These are phyloP conservation scores for Agonum fuliginosum DNA, from an alignment of 2,888 invertebrate genomes.

Conservation along the genomic window DNA sequence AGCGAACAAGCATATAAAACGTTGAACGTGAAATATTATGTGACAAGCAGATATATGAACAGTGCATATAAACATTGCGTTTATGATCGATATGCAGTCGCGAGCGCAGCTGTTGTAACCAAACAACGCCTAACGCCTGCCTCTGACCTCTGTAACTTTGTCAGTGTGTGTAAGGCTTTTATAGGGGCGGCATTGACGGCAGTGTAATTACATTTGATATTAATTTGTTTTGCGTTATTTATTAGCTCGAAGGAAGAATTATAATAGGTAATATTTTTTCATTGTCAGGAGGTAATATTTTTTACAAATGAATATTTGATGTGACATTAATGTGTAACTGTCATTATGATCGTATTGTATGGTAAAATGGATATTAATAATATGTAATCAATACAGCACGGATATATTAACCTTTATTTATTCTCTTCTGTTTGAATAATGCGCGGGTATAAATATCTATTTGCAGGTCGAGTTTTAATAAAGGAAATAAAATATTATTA, in stretches of 20 bases:
- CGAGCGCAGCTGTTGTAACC: constrained; percentile 49
- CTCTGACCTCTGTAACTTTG: neutral
- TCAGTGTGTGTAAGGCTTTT: neutral
- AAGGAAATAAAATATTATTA: too few species aligned
- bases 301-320: neutral
- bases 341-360: too few species aligned
- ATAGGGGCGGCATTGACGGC: constrained; percentile 10
- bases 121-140: constrained; percentile 17
- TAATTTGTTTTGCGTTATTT: neutral
- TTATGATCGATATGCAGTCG: constrained; percentile 57
- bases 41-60: constrained; percentile 56
- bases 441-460: too few species aligned
- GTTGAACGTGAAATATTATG: constrained; percentile 53
- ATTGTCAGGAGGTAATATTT: neutral
- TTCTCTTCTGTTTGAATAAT: too few species aligned
- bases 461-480: too few species aligned
- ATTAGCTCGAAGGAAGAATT: neutral
- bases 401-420: too few species aligned
- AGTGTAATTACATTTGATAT: neutral
- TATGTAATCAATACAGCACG: too few species aligned
- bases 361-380: too few species aligned
- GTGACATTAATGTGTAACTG: neutral
- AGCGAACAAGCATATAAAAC: constrained; percentile 47
- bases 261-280: neutral
- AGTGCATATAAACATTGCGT: constrained; percentile 50